Evolutionary conservation across 2,113 vertebrate genomes (phyloP), one percentile per base, ranked within the genome.

Genomic region (Chloropsis cyanopogon): DNA sequence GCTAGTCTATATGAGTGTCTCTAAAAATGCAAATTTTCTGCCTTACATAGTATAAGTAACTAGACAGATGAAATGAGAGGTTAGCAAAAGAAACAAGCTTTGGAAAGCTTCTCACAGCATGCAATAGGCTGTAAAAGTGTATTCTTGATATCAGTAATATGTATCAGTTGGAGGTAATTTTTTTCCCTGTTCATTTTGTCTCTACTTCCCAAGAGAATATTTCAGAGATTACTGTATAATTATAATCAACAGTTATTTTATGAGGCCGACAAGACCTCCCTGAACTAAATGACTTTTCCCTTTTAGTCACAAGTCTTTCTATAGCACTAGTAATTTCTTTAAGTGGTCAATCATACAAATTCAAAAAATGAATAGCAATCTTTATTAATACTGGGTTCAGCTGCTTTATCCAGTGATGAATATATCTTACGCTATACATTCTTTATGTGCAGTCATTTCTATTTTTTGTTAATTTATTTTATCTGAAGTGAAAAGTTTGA

Each of bases 211-310:
- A 71, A 90, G 57, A 94, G 82, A 97, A 86, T 96, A 69, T 90
- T 81, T 94, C 83, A 79, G 79, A 95, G 71, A 94, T 95, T 94
- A 95, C 64, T 37, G 24, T 94, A 75, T 93, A 97, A 97, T 96
- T 96, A 95, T 95, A 96, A 96, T 97, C 93, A 92, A 86, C 82
- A 86, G 93, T 92, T 96, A 88, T 96, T 96, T 97, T 92, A 92
- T 75, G 77, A 92, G 82, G 86, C 69, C 21, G 28, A 71, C 86
- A 92, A 95, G 93, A 93, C 95, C 95, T 94, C 88, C 86, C 92
- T 96, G 92, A 90, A 95, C 72, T 64, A 65, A 94, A 90, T 90
- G 68, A 94, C 93, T 96, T 96, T 86, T 81, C 82, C 44, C 31
- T 94, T 88, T 93, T 57, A 94, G 92, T 90, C 76, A 86, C 90